A percentile compares a stretch with the other conserved stretches of the same genome.
Evolutionary conservation across 2,797 vertebrate species (phyloP).

Genomic region (Rhinatrema bivittatum): DNA sequence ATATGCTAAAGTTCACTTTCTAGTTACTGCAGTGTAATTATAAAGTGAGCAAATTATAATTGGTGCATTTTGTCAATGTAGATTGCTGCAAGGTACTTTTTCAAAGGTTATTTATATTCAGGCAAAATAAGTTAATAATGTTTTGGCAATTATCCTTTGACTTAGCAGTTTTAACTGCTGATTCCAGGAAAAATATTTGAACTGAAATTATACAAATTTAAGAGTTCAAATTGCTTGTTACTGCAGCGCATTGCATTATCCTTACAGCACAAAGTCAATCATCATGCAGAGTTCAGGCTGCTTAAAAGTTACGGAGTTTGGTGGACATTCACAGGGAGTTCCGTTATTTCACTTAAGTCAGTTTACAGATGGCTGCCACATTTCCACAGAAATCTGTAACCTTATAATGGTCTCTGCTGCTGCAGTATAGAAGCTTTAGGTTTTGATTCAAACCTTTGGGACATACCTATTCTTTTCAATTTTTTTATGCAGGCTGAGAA

Average conservation of each 20-base stretch:
- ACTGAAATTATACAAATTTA: conserved; percentile 15
- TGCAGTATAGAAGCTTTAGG: too few relatives aligned
- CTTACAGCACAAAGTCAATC: not conserved
- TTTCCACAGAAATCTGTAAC: too few relatives aligned
- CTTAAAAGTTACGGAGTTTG: too few relatives aligned
- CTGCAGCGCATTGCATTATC: not conserved
- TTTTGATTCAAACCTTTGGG: too few relatives aligned
- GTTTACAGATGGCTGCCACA: too few relatives aligned
- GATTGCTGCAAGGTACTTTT: conserved; percentile 72
- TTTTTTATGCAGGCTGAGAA: too few relatives aligned
- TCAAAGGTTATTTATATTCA: conserved; percentile 73
- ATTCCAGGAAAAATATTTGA: conserved; percentile 42
- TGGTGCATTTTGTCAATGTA: conserved; percentile 73
- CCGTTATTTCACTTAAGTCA: too few relatives aligned
- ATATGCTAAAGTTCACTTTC: conserved; percentile 56
- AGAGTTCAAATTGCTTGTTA: conserved; percentile 5
- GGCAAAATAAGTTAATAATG: conserved; percentile 64
- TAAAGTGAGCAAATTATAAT: conserved; percentile 62
- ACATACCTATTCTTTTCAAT: too few relatives aligned
- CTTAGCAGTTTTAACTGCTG: conserved; percentile 42
- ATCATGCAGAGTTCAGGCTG: too few relatives aligned
- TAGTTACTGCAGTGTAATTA: conserved; percentile 62
- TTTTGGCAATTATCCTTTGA: conserved; percentile 43
- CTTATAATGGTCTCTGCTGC: too few relatives aligned
- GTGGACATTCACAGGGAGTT: too few relatives aligned